Evolutionary conservation across 2,888 invertebrate species (phyloP).

Genomic region (Napeogenes sylphis): DNA sequence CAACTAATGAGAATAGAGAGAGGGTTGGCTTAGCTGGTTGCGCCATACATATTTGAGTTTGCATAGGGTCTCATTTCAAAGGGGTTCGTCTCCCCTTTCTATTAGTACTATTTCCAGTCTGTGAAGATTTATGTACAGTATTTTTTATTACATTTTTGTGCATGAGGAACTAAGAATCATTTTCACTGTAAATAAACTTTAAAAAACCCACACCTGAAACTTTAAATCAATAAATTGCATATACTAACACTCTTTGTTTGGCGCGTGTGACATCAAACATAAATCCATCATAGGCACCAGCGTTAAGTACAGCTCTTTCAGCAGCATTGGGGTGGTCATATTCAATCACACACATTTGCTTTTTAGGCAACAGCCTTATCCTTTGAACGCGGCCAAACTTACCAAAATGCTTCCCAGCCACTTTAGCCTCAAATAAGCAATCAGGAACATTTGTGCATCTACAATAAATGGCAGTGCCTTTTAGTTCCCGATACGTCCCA

Average conservation of each 20-base stretch:
- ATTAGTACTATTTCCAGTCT: too few species aligned
- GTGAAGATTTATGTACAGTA: too few species aligned
- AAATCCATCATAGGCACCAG: conserved; percentile 79
- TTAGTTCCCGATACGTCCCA: neutral
- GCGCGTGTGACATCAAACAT: conserved; percentile 79
- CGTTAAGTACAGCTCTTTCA: conserved; percentile 77
- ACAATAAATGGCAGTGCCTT: conserved; percentile 18
- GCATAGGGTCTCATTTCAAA: too few species aligned
- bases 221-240: conserved; percentile 1
- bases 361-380: conserved; percentile 80
- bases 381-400: conserved; percentile 84
- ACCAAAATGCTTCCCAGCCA: conserved; percentile 82
- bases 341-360: conserved; percentile 82
- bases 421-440: conserved; percentile 75
- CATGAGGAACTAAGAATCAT: too few species aligned
- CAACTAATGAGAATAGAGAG: too few species aligned
- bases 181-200: too few species aligned
- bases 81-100: too few species aligned
- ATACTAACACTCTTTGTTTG: conserved; percentile 64
- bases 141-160: too few species aligned
- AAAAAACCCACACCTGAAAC: too few species aligned
- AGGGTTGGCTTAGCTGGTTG: too few species aligned
- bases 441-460: conserved; percentile 83
- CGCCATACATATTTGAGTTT: too few species aligned
- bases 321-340: conserved; percentile 80